A percentile compares a stretch with the other conserved stretches of the same genome.
Conservation (phyloP, 2,113 vertebrate species). For the Hassar affinis region DNA sequence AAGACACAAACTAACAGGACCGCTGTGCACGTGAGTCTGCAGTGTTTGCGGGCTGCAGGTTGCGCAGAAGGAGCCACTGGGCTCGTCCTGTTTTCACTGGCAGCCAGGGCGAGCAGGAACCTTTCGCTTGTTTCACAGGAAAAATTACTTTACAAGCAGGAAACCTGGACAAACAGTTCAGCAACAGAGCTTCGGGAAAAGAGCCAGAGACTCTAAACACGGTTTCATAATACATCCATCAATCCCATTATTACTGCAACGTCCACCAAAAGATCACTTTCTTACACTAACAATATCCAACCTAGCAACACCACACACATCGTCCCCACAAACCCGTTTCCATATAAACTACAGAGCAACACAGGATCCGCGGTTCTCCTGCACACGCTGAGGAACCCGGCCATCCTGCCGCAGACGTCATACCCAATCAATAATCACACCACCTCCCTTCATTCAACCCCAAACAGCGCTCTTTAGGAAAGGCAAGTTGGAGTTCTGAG, state of each 20-base stretch:
- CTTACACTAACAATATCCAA: conserved; percentile 1
- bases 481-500: neutral
- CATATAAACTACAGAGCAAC: neutral
- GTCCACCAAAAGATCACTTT: neutral
- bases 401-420: neutral
- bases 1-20: neutral
- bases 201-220: conserved; percentile 13
- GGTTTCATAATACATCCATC: conserved; percentile 22
- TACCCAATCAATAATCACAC: neutral
- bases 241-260: conserved; percentile 1
- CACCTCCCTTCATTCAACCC: neutral
- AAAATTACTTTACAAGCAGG: conserved; percentile 74
- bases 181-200: conserved; percentile 53
- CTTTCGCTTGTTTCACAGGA: conserved; percentile 66
- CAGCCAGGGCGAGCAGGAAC: conserved; percentile 62
- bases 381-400: neutral
- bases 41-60: conserved; percentile 4
- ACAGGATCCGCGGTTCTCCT: neutral
- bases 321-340: too few species aligned
- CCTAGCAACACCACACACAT: neutral
- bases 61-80: conserved; percentile 61
- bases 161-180: conserved; percentile 73
- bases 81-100: conserved; percentile 79
- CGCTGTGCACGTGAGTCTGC: too few species aligned
- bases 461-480: too few species aligned